phyloP scores from a whole-genome alignment of 2,113 vertebrate species.

The Notothenia coriiceps region DNA sequence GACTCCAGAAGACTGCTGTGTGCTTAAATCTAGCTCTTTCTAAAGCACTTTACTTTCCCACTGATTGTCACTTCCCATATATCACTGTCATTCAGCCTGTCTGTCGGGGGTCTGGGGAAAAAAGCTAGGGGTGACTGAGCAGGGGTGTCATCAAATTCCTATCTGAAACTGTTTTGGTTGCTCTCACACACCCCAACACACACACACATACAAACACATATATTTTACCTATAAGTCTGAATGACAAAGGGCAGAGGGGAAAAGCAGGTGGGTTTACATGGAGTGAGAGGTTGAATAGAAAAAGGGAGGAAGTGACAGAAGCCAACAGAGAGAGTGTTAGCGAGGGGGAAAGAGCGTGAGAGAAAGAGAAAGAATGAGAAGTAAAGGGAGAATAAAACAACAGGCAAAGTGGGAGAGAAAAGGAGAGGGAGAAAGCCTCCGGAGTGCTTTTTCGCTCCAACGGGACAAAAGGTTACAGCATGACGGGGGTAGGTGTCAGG shows the following conservation, averaged over 20 bases:
- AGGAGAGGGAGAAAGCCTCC: slow-evolving; percentile 69
- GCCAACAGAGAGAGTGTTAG: slow-evolving; percentile 49
- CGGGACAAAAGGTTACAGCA: slow-evolving; percentile 83
- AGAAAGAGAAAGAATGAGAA: slow-evolving; percentile 56
- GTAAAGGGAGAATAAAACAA: slow-evolving; percentile 75
- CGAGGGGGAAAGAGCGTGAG: slow-evolving; percentile 52
- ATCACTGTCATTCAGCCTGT: slow-evolving; percentile 73
- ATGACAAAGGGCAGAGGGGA: slow-evolving; percentile 49
- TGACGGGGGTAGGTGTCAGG: slow-evolving; percentile 82
- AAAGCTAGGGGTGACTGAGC: slow-evolving; percentile 45
- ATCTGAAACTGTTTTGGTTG: slow-evolving; percentile 36
- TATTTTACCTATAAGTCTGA: slow-evolving; percentile 25
- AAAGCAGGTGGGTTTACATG: slow-evolving; percentile 68
- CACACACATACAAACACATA: slow-evolving; percentile 1
- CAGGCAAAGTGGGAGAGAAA: slow-evolving; percentile 71
- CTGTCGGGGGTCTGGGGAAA: slow-evolving; percentile 61
- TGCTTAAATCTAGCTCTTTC: slow-evolving; percentile 71
- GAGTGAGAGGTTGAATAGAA: slow-evolving; percentile 41
- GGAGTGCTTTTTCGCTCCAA: slow-evolving; percentile 70
- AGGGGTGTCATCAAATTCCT: slow-evolving; percentile 67
- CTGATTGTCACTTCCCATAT: slow-evolving; percentile 70
- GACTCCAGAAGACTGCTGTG: slow-evolving; percentile 75
- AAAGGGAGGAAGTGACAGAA: slow-evolving; percentile 57
- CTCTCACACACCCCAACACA: slow-evolving; percentile 19
- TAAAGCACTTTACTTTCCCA: slow-evolving; percentile 68